A percentile compares a stretch with the other conserved stretches of the same genome.
phyloP scores from a whole-genome alignment of 2,113 vertebrate species.

The Corythaixoides concolor region DNA sequence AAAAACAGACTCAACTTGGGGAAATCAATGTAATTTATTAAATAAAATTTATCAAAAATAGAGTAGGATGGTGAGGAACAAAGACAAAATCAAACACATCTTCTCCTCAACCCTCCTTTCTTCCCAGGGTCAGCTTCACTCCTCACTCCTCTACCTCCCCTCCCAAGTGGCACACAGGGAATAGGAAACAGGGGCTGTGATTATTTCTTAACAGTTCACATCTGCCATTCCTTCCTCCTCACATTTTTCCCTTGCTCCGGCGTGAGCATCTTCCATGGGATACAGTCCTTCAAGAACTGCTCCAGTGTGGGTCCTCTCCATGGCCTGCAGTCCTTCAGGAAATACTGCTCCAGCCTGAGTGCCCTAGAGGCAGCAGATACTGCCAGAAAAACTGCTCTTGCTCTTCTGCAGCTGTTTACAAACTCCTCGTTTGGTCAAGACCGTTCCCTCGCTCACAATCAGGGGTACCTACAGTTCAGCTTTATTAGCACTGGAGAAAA shows the following conservation, averaged over 20 bases:
- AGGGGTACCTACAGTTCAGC: not conserved
- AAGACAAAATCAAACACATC: not conserved
- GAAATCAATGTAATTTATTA: not conserved
- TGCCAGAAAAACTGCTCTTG: not conserved
- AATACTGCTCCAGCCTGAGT: not conserved
- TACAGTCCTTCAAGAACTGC: not conserved
- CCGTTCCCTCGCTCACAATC: not conserved
- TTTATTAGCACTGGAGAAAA: not conserved
- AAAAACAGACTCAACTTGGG: not conserved
- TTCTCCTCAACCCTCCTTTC: not conserved
- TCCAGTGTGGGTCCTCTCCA: not conserved
- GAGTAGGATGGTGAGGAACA: not conserved
- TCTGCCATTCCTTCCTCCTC: not conserved
- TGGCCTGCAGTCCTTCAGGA: not conserved
- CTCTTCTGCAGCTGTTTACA: not conserved
- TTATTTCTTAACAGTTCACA: not conserved
- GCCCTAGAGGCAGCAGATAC: too few species aligned
- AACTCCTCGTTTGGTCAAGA: not conserved
- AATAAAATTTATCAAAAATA: not conserved
- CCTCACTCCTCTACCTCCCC: not conserved
- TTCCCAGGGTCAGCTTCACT: not conserved
- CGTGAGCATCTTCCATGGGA: rapidly evolving
- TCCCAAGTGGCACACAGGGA: not conserved
- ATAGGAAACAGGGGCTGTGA: not conserved
- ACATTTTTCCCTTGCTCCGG: not conserved